phyloP scores from a whole-genome alignment of 1,140 invertebrate species.

The Leptinotarsa texana region DNA sequence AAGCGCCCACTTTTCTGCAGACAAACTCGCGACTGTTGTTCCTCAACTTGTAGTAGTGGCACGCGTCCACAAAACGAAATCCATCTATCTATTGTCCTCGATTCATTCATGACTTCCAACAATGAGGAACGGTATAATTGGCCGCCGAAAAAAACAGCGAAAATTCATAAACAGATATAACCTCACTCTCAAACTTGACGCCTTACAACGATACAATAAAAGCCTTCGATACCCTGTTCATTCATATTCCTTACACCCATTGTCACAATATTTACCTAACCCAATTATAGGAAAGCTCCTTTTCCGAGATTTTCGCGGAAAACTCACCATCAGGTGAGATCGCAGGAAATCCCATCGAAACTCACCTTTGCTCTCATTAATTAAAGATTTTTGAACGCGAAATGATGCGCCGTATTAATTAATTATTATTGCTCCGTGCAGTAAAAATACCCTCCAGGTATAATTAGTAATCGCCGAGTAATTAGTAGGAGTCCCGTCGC shows the following conservation, averaged over 20 bases:
- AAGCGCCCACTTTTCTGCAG: neutral
- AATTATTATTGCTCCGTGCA: slow-evolving; percentile 53
- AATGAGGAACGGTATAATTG: slow-evolving; percentile 10
- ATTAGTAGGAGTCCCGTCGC: slow-evolving; percentile 45
- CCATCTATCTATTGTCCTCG: slow-evolving; percentile 16
- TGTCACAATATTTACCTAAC: slow-evolving; percentile 15
- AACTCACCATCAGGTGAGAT: neutral
- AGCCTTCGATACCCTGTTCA: neutral
- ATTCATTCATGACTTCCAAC: slow-evolving; percentile 15
- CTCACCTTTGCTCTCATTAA: slow-evolving; percentile 38
- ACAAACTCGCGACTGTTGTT: neutral
- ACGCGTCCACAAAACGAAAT: slow-evolving; percentile 6
- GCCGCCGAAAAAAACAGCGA: neutral
- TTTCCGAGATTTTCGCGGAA: neutral
- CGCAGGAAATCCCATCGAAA: neutral
- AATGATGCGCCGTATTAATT: slow-evolving; percentile 55
- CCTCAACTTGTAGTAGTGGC: neutral
- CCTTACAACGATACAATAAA: slow-evolving; percentile 1
- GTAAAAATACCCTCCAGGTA: slow-evolving; percentile 56
- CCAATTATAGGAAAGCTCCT: slow-evolving; percentile 15
- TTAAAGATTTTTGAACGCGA: slow-evolving; percentile 53
- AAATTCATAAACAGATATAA: neutral
- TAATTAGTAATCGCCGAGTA: slow-evolving; percentile 56
- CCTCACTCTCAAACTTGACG: neutral
- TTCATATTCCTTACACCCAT: neutral